Base-by-base conservation (phyloP, 2,888 invertebrate species). In the Dascillus cervinus region DNA sequence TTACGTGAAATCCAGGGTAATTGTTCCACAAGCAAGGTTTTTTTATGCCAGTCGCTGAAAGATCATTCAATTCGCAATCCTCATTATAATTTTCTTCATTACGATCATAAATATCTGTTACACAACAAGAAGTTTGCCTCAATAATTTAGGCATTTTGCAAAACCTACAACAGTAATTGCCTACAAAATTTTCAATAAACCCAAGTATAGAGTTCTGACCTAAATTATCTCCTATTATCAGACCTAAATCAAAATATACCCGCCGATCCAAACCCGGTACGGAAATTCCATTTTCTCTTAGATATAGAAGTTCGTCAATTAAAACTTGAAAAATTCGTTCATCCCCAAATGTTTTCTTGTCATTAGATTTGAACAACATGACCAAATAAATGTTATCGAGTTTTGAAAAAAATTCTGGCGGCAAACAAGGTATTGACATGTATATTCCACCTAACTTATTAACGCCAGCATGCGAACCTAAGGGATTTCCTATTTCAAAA, bases 221-320 rank as follows among this genome's bases (percentile, higher is more conserved):
- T 9, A 37, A 30, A 40, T 42, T 42, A 17, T 42, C 39, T 8
- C 36, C 41, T 22, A 28, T 15, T 15, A 39, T 22, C 11, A 41
- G 14, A 6, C 20, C 23, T 11, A 40, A 11, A 10, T 26, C 15
- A 34, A 42, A 40, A 25, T 36, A 23, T 15, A 35, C 19, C 6
- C 17, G 13, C 11, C 23, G n/a, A 6, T 24, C 23, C 11, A 23
- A 11, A 11, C 8, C 23, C 6, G 23, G 5, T 23, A 26, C 14
- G 8, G 29, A 19, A 23, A 17, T 24, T 17, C 26, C 34, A 13
- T 27, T 22, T 14, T 26, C 22, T 20, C 21, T 13, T 9, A 38
- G 13, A 25, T 14, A 29, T 10, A 10, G 4, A 4, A 32, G 19
- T 19, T 30, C 32, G 10, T 32, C 28, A 11, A 32, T 32, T 8